Percentiles rank a stretch among this genome's conserved stretches.
Evolutionary conservation across 2,888 invertebrate genomes (phyloP).

Genomic region (Morinoia aosen): DNA sequence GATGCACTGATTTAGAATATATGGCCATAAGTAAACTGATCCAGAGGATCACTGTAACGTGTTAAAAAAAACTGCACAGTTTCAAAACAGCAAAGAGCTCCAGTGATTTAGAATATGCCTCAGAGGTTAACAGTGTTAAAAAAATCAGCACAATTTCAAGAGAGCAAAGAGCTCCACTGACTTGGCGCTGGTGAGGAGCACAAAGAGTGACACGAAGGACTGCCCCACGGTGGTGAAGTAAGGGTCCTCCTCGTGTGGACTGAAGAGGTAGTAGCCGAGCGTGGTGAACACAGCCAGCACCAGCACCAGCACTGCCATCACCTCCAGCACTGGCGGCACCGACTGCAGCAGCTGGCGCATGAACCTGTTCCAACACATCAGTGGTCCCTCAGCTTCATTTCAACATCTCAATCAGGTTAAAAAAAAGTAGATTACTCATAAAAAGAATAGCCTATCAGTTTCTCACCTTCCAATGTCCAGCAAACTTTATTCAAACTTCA

Average conservation of each 20-base stretch:
- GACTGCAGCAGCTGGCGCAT: conserved; percentile 84
- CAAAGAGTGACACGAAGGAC: conserved; percentile 90
- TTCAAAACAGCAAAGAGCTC: too few species aligned
- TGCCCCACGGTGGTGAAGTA: conserved; percentile 85
- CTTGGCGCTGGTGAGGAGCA: conserved; percentile 92
- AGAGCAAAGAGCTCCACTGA: conserved; percentile 73
- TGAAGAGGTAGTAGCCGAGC: conserved; percentile 86
- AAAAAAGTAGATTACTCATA: not conserved
- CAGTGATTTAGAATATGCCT: too few species aligned
- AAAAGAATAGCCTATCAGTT: not conserved
- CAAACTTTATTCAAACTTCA: too few species aligned
- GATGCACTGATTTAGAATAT: too few species aligned
- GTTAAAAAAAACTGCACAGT: too few species aligned
- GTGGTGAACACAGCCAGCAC: conserved; percentile 87
- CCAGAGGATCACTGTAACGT: too few species aligned
- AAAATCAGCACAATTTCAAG: too few species aligned
- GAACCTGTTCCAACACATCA: conserved; percentile 69
- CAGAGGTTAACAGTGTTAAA: too few species aligned
- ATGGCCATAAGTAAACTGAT: too few species aligned
- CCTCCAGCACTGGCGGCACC: conserved; percentile 88
- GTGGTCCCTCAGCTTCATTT: too few species aligned
- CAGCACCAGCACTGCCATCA: conserved; percentile 86
- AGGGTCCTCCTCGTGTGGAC: conserved; percentile 78
- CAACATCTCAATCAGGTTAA: not conserved
- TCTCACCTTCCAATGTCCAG: too few species aligned